Evolutionary conservation across 2,113 vertebrate genomes (phyloP), one percentile per base, ranked within the genome.

Genomic region (Marmota monax): DNA sequence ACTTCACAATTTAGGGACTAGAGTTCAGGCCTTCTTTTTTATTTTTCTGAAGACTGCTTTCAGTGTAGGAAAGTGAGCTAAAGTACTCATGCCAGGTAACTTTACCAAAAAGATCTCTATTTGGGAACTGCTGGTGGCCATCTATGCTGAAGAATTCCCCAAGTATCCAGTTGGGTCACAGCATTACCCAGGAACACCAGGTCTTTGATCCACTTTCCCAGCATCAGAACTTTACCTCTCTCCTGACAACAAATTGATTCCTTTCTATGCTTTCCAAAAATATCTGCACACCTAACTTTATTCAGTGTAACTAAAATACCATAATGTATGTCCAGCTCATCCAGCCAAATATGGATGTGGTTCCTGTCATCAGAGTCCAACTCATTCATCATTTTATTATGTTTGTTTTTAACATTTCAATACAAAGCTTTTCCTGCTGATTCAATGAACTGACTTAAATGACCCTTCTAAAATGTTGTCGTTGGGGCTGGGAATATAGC

Each of bases 371-470:
- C 45, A 27, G 9, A 48, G 4, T 93, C 0, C 67, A 53, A 56
- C n/a, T 92, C n/a, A 65, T 51, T 88, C 42, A 65, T 73, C 39
- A 34, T 91, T 82, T 85, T 88, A 61, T 37, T 83, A 37, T 42
- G 0, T 29, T 83, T 85, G 2, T 58, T 96, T 88, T 96, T 84
- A 53, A 74, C 20, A 78, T 79, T 94, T 84, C 42, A 84, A 22
- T 56, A 51, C 27, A 74, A 74, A 84, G 22, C 25, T 32, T 90
- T 88, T 91, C 53, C 63, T 89, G 23, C 29, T 74, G 34, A 74
- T 17, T 85, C 45, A 88, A n/a, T 87, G 27, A 82, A 53, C 27
- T 42, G 18, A 96, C 14, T 80, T 86, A 80, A 88, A 34, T 92
- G 61, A 83, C 25, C 10, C 23, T 61, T 79, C 61, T 79, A 74